Evolutionary conservation across 64 coral and sea anemone genomes (phyloP).

Genomic region (Trachythela sp.): DNA sequence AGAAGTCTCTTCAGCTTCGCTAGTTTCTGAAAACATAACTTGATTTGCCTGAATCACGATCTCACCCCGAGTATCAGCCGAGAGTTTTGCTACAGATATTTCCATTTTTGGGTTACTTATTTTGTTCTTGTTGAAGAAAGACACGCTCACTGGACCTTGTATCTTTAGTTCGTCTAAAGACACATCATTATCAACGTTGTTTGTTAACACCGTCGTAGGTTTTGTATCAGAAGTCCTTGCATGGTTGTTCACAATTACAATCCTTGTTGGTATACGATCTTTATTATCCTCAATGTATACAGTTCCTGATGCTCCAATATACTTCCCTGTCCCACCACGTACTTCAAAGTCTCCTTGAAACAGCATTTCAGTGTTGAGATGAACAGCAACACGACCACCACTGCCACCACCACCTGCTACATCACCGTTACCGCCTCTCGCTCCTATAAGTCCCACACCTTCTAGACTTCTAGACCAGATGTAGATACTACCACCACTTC

Average conservation of each 20-base stretch:
- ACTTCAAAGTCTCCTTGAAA: conserved; percentile 72
- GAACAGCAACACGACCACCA: neutral
- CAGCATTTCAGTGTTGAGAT: neutral
- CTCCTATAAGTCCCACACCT: neutral
- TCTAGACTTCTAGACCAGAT: neutral
- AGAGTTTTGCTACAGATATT: conserved; percentile 53
- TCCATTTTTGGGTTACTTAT: neutral
- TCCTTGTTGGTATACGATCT: conserved; percentile 46
- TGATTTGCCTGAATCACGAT: conserved; percentile 77
- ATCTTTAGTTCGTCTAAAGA: neutral
- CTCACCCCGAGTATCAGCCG: conserved; percentile 70
- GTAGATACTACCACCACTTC: conserved; percentile 20
- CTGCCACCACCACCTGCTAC: neutral
- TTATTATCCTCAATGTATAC: conserved; percentile 89
- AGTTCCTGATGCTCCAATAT: conserved; percentile 76
- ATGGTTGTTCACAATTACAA: conserved; percentile 60
- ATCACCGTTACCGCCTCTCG: neutral
- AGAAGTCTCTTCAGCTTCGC: conserved; percentile 75
- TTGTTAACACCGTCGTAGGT: conserved; percentile 66
- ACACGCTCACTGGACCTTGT: neutral
- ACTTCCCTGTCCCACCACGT: conserved; percentile 61
- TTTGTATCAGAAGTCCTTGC: conserved; percentile 9
- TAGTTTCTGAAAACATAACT: conserved; percentile 77
- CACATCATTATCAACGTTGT: conserved; percentile 33
- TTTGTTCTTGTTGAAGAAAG: neutral